phyloP scores from a whole-genome alignment of 2,888 invertebrate species.

The Tenodera sinensis region DNA sequence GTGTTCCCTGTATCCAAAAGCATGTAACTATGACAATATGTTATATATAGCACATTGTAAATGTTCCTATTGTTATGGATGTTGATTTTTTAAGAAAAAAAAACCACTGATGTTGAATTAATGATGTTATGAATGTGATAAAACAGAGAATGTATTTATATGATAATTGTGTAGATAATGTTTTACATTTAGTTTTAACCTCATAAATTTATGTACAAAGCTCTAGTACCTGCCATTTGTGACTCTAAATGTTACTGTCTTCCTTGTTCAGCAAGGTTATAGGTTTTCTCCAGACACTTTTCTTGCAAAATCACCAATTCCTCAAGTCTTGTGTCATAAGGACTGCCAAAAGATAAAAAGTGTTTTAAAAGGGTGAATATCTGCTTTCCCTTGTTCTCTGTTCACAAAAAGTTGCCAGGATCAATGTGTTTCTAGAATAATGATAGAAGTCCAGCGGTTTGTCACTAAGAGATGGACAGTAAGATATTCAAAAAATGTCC shows the following conservation, averaged over 20 bases:
- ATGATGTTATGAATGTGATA: neutral
- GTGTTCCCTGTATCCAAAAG: neutral
- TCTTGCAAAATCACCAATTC: neutral
- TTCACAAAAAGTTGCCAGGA: too few relatives aligned
- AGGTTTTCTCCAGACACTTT: neutral
- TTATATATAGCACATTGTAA: neutral
- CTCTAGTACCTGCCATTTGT: conserved; percentile 7
- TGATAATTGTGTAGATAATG: neutral
- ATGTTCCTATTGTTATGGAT: neutral
- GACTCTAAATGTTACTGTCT: neutral
- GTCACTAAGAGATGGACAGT: too few relatives aligned
- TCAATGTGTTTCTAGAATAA: too few relatives aligned
- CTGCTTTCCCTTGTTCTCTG: too few relatives aligned
- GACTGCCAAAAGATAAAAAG: too few relatives aligned
- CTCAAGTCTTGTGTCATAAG: too few relatives aligned
- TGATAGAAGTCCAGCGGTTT: too few relatives aligned
- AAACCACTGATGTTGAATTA: neutral
- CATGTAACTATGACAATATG: neutral
- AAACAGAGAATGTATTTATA: neutral
- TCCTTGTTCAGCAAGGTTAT: neutral
- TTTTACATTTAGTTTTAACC: neutral
- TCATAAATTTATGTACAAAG: neutral
- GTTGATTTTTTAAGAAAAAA: neutral
- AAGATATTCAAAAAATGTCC: too few relatives aligned
- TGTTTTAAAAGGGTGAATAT: too few relatives aligned